Percentiles rank a stretch among this genome's conserved stretches.
phyloP scores from a whole-genome alignment of 2,888 invertebrate genomes.

The Gasteruption jaculator region DNA sequence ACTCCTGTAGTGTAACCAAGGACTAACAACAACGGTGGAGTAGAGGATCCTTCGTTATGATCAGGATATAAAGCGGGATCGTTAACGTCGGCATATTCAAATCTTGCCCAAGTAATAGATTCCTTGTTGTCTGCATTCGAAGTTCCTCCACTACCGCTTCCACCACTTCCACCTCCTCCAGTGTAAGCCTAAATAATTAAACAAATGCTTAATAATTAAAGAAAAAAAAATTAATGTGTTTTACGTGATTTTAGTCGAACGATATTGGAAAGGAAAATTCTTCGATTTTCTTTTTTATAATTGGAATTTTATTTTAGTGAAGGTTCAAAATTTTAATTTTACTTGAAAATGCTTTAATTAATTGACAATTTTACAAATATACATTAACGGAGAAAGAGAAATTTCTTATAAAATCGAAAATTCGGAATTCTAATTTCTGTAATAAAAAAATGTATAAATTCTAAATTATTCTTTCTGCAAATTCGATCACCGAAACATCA shows the following conservation, averaged over 20 bases:
- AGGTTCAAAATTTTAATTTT: slow-evolving; percentile 2
- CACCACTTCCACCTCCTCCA: too few relatives aligned
- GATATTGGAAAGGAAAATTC: too few relatives aligned
- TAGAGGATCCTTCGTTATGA: slow-evolving; percentile 63
- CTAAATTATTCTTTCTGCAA: too few relatives aligned
- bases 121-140: slow-evolving; percentile 58
- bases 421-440: neutral
- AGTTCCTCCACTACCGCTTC: too few relatives aligned
- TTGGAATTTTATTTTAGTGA: too few relatives aligned
- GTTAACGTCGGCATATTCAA: slow-evolving; percentile 83
- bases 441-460: slow-evolving; percentile 1
- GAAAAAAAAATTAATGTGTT: too few relatives aligned
- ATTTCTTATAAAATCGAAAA: neutral
- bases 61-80: slow-evolving; percentile 70
- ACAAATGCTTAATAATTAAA: slow-evolving; percentile 4
- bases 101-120: slow-evolving; percentile 73
- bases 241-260: too few relatives aligned
- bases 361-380: slow-evolving; percentile 1
- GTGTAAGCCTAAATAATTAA: slow-evolving; percentile 53
- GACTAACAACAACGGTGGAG: slow-evolving; percentile 78
- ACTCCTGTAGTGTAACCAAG: slow-evolving; percentile 85
- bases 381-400: neutral
- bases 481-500: too few relatives aligned
- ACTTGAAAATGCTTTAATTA: too few relatives aligned
- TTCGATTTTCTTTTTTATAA: too few relatives aligned